Percentiles rank a stretch among this genome's conserved stretches.
These are phyloP conservation scores for Enhydra lutris DNA, from an alignment of 2,113 vertebrate species.

Conservation along the genomic window DNA sequence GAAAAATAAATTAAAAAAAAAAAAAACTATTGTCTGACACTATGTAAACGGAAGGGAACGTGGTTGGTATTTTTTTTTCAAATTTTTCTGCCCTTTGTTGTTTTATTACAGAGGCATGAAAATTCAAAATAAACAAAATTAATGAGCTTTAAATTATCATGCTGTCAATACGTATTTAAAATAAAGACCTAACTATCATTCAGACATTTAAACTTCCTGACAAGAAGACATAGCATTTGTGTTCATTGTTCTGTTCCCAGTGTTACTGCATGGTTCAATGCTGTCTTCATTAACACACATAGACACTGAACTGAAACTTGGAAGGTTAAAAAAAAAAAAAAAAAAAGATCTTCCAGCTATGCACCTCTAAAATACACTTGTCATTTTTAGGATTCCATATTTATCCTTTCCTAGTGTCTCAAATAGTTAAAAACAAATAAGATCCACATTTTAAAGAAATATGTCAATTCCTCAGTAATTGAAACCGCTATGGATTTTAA, in stretches of 20 bases:
- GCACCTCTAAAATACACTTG: constrained; percentile 46
- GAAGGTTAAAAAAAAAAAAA: constrained; percentile 38
- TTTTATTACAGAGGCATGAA: neutral
- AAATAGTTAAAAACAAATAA: constrained; percentile 58
- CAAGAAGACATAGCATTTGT: neutral
- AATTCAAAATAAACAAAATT: constrained; percentile 38
- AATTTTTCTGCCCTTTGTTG: neutral
- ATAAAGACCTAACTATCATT: neutral
- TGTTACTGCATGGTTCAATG: constrained; percentile 4
- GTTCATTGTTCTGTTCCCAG: neutral
- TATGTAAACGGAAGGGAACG: neutral
- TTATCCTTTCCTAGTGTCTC: constrained; percentile 50
- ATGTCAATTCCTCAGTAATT: constrained; percentile 34
- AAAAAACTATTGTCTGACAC: neutral
- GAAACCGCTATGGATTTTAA: neutral
- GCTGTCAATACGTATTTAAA: neutral
- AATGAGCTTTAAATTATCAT: neutral
- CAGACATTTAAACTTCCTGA: neutral
- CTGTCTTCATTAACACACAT: constrained; percentile 33
- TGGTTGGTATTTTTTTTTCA: neutral
- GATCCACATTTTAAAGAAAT: neutral
- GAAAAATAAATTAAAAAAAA: neutral
- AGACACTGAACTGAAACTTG: constrained; percentile 28
- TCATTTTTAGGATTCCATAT: constrained; percentile 48
- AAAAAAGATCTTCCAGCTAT: neutral